phyloP scores from a whole-genome alignment of 1,140 invertebrate genomes.

The Cyclargus thomasi region DNA sequence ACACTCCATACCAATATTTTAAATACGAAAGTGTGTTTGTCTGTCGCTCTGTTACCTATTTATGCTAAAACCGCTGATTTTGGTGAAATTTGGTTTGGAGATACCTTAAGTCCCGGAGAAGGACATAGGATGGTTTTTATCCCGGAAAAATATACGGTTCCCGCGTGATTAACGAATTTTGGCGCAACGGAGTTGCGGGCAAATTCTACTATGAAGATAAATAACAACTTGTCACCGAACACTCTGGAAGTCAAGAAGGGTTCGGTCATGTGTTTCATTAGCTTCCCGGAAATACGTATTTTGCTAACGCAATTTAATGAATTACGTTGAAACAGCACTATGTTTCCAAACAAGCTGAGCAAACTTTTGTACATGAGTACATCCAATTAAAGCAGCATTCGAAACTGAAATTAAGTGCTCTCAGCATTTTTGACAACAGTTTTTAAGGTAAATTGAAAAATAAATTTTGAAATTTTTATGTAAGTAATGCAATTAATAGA shows the following conservation, averaged over 20 bases:
- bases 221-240: background rate
- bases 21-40: too few relatives aligned
- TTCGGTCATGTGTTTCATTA: background rate
- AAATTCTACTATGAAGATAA: background rate
- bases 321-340: constrained; percentile 13
- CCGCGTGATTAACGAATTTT: too few relatives aligned
- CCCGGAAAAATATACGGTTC: too few relatives aligned
- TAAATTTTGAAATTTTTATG: background rate
- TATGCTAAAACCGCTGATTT: too few relatives aligned
- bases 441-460: constrained; percentile 1
- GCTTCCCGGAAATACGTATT: constrained; percentile 5
- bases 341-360: constrained; percentile 10
- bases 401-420: constrained; percentile 9
- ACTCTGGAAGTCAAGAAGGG: background rate
- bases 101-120: too few relatives aligned
- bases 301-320: constrained; percentile 5
- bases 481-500: background rate
- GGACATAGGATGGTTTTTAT: too few relatives aligned
- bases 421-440: constrained; percentile 7
- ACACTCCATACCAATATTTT: too few relatives aligned
- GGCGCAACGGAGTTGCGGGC: too few relatives aligned
- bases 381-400: constrained; percentile 14
- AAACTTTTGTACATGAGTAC: constrained; percentile 15
- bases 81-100: too few relatives aligned
- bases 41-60: too few relatives aligned